phyloP scores from a whole-genome alignment of 2,113 vertebrate genomes.

The Menura novaehollandiae region DNA sequence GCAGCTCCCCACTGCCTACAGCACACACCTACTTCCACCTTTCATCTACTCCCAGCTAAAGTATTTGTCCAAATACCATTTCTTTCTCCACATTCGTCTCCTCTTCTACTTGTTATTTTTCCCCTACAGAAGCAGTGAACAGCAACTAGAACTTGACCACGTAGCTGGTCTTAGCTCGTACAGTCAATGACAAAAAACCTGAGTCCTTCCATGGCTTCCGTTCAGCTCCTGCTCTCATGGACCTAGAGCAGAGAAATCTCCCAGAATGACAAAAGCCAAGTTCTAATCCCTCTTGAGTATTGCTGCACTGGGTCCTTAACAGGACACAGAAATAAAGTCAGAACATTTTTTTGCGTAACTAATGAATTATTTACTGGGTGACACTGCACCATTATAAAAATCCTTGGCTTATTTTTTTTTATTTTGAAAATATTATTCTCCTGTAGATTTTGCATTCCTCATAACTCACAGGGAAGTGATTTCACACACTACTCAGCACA shows the following conservation, averaged over 20 bases:
- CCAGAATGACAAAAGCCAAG: not conserved
- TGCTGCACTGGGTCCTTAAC: not conserved
- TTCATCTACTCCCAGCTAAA: not conserved
- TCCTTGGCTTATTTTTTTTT: rapidly evolving
- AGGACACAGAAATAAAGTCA: not conserved
- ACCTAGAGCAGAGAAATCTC: not conserved
- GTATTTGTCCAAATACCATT: not conserved
- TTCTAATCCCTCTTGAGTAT: not conserved
- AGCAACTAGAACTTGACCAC: not conserved
- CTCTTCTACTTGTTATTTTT: not conserved
- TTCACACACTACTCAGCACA: not conserved
- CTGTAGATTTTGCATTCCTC: not conserved
- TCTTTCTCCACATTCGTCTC: not conserved
- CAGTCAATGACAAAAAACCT: not conserved
- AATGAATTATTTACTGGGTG: not conserved
- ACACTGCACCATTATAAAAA: not conserved
- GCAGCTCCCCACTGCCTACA: not conserved
- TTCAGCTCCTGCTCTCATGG: not conserved
- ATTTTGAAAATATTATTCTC: not conserved
- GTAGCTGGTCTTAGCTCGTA: not conserved
- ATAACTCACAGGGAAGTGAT: not conserved
- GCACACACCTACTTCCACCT: rapidly evolving
- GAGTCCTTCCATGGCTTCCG: not conserved
- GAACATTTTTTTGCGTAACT: not conserved
- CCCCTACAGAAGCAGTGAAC: not conserved